Percentiles rank a stretch among this genome's conserved stretches.
These are phyloP conservation scores for Hyalella azteca DNA, from an alignment of 2,888 invertebrate species.

Conservation along the genomic window DNA sequence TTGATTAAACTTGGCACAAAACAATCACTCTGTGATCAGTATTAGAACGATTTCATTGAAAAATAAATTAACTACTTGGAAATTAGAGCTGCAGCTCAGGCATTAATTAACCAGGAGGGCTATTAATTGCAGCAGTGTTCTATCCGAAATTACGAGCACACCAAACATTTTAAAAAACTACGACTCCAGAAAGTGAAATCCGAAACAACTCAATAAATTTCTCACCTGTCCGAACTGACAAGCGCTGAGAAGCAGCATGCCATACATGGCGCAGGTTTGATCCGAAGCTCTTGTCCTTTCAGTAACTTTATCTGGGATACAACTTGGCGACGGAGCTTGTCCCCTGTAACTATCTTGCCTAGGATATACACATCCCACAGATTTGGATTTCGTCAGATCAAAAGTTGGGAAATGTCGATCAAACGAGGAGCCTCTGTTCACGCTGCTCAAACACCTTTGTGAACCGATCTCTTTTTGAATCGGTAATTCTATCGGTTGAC, in stretches of 20 bases:
- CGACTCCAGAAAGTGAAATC: too few relatives aligned
- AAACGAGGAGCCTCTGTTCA: background rate
- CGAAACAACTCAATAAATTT: background rate
- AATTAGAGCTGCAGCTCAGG: too few relatives aligned
- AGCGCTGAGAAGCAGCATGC: constrained; percentile 37
- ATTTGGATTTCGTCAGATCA: background rate
- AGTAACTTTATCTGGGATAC: constrained; percentile 1
- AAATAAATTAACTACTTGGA: too few relatives aligned
- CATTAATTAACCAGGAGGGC: too few relatives aligned
- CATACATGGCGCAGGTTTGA: constrained; percentile 30
- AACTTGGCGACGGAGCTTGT: background rate
- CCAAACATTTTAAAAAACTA: too few relatives aligned
- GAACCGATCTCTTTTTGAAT: background rate
- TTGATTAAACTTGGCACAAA: too few relatives aligned
- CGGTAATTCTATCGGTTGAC: background rate
- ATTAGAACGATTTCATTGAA: too few relatives aligned
- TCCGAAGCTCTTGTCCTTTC: background rate
- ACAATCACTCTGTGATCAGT: too few relatives aligned
- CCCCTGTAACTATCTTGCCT: background rate
- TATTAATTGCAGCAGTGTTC: too few relatives aligned
- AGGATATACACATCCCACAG: constrained; percentile 1
- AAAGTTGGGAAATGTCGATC: background rate
- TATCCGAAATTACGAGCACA: too few relatives aligned
- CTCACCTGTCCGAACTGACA: constrained; percentile 31
- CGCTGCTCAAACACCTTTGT: background rate